Percentiles rank a stretch among this genome's conserved stretches.
These are phyloP conservation scores for Notocelia uddmanniana DNA, from an alignment of 2,888 invertebrate species.

Conservation along the genomic window DNA sequence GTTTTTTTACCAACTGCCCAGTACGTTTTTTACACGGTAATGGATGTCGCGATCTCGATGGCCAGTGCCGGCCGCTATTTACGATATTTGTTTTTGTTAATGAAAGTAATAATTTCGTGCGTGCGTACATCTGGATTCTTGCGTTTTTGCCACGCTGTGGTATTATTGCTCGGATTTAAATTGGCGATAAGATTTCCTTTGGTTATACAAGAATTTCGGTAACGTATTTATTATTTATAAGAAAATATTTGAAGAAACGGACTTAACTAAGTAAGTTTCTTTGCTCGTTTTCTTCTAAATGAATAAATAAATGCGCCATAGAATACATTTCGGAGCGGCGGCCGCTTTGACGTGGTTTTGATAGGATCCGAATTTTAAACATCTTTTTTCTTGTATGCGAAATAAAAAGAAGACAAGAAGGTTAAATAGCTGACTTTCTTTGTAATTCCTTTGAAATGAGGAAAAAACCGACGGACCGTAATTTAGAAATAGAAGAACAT, in stretches of 20 bases:
- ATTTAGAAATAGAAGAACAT: conserved; percentile 22
- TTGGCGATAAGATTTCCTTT: conserved; percentile 29
- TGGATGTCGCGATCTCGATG: conserved; percentile 72
- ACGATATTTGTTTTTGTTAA: conserved; percentile 77
- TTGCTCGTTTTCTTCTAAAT: conserved; percentile 29
- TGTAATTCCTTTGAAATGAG: conserved; percentile 39
- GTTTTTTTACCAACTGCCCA: conserved; percentile 62
- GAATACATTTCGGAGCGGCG: conserved; percentile 48
- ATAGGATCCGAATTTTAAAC: conserved; percentile 58
- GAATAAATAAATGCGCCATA: conserved; percentile 45
- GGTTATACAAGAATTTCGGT: conserved; percentile 36
- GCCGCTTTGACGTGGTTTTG: conserved; percentile 55
- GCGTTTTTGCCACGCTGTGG: conserved; percentile 47
- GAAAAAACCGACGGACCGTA: conserved; percentile 28
- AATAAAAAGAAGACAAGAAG: conserved; percentile 43
- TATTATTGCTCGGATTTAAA: conserved; percentile 45
- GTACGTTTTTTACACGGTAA: conserved; percentile 68
- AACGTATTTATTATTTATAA: conserved; percentile 43
- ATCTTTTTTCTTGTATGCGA: conserved; percentile 51
- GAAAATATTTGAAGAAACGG: conserved; percentile 38
- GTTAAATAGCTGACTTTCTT: conserved; percentile 45
- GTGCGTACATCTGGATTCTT: conserved; percentile 50
- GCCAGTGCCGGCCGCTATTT: conserved; percentile 75
- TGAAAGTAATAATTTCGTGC: conserved; percentile 65
- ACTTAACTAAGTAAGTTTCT: conserved; percentile 34